A percentile compares a stretch with the other conserved stretches of the same genome.
Evolutionary conservation across 2,113 vertebrate species (phyloP).

Genomic region (Leucoraja erinaceus): DNA sequence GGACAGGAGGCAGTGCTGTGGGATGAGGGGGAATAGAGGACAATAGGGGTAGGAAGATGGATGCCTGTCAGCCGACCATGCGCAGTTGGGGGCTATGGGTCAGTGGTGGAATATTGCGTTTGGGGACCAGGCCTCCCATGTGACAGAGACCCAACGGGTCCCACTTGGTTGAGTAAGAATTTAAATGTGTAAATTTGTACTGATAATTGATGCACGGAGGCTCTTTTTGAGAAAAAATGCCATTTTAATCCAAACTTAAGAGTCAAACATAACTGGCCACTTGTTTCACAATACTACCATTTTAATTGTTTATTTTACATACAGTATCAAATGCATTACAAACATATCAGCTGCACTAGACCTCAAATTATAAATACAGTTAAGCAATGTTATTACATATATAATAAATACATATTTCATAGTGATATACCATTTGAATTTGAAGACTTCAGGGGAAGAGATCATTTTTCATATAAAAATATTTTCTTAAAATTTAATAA

Average conservation of each 20-base stretch:
- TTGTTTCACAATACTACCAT: constrained; percentile 20
- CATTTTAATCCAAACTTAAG: neutral
- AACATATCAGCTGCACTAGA: constrained; percentile 36
- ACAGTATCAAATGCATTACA: constrained; percentile 38
- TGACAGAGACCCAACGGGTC: too few relatives aligned
- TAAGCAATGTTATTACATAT: constrained; percentile 28
- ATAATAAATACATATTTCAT: constrained; percentile 29
- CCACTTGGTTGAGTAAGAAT: neutral
- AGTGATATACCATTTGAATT: constrained; percentile 19
- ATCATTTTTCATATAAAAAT: constrained; percentile 37
- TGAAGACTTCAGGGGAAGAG: constrained; percentile 38
- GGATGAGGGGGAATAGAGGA: too few relatives aligned
- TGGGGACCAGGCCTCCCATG: too few relatives aligned
- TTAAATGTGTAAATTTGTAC: neutral
- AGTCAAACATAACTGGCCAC: neutral
- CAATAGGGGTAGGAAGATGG: too few relatives aligned
- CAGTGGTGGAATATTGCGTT: too few relatives aligned
- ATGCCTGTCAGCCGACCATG: too few relatives aligned
- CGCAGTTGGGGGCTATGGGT: too few relatives aligned
- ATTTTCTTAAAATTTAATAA: constrained; percentile 32
- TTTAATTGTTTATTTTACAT: constrained; percentile 8
- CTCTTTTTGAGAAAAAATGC: neutral
- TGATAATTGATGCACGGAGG: neutral
- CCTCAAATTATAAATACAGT: constrained; percentile 35
- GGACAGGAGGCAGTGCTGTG: too few relatives aligned